Evolutionary conservation across 2,113 vertebrate species (phyloP), one percentile per base, ranked within the genome.

Genomic region (Piprites chloris): DNA sequence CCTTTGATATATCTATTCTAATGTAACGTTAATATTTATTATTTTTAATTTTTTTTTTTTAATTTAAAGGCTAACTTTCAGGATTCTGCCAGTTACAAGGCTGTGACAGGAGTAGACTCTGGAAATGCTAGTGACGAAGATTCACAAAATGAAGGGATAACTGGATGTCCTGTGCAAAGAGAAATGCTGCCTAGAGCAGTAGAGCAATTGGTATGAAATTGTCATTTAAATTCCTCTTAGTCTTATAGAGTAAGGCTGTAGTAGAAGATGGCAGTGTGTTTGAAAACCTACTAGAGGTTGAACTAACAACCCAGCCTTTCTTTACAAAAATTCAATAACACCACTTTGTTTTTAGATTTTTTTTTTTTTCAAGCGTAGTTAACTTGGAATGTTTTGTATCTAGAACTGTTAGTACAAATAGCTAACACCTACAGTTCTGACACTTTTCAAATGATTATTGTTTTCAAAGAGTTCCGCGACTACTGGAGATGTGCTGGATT

Each of bases 81-180:
- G 89, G 98, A 98, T 98, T 98, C 98, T 42, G 89, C 97, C 24
- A 78, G 97, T 47, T 98, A 96, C 9, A 85, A 98, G 56, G 97
- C 97, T 73, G 97, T 98, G n/a, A 96, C 98, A 62, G 98, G 98
- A 83, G 98, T 95, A 97, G 98, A 98, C 92, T 99, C 98, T 8
- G 98, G 98, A 96, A 98, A 97, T 87, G 97, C 98, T 63, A 98
- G 98, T 96, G 98, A 98, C 89, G 98, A 99, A 91, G 95, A 95
- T 17, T 97, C 98, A 50, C 98, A 98, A 94, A 98, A 98, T 82
- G 81, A 98, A 73, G 97, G 97, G 62, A 87, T 94, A 67, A 95
- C 90, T 62, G 96, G 78, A 63, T 91, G 62, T 72, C 92, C 58
- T 53, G 62, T 88, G 22, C 61, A 94, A 84, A 97, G 96, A 84